These are phyloP conservation scores for Xenentodon cancila DNA, from an alignment of 2,797 vertebrate genomes.

Conservation along the genomic window DNA sequence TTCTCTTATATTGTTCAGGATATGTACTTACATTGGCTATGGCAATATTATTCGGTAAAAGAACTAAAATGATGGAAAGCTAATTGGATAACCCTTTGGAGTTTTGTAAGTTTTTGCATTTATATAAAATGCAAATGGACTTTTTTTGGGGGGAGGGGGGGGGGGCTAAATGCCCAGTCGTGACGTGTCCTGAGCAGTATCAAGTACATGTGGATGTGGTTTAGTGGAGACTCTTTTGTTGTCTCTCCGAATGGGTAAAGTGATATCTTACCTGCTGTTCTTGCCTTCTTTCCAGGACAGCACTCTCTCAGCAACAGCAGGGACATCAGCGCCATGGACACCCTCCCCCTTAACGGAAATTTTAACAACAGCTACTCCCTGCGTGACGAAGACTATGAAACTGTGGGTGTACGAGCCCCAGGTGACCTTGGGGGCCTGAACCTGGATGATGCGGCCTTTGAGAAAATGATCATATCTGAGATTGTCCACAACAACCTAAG, in stretches of 20 bases:
- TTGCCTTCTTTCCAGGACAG: constrained; percentile 90
- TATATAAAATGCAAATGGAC: constrained; percentile 54
- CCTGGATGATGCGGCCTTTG: constrained; percentile 94
- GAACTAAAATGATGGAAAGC: constrained; percentile 31
- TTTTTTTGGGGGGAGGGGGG: too few relatives aligned
- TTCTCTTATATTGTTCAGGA: constrained; percentile 93
- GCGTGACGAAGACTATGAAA: constrained; percentile 92
- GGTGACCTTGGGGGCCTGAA: constrained; percentile 90
- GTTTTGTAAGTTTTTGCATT: constrained; percentile 34
- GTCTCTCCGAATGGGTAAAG: constrained; percentile 5
- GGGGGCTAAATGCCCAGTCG: constrained; percentile 38
- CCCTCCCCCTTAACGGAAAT: constrained; percentile 99
- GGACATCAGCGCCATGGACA: constrained; percentile 99
- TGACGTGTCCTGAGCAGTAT: constrained; percentile 95
- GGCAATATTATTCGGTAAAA: constrained; percentile 50
- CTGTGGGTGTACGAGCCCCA: constrained; percentile 84
- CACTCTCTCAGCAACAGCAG: constrained; percentile 98
- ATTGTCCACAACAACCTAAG: constrained; percentile 98
- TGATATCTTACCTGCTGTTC: constrained; percentile 41
- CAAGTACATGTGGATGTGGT: constrained; percentile 71
- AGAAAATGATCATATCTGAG: constrained; percentile 99
- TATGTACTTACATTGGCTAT: constrained; percentile 79
- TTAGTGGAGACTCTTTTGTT: constrained; percentile 48
- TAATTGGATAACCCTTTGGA: constrained; percentile 61
- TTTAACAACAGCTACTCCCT: constrained; percentile 99